Evolutionary conservation across 1,140 invertebrate genomes (phyloP), one percentile per base, ranked within the genome.

Genomic region (Laupala kohalensis): DNA sequence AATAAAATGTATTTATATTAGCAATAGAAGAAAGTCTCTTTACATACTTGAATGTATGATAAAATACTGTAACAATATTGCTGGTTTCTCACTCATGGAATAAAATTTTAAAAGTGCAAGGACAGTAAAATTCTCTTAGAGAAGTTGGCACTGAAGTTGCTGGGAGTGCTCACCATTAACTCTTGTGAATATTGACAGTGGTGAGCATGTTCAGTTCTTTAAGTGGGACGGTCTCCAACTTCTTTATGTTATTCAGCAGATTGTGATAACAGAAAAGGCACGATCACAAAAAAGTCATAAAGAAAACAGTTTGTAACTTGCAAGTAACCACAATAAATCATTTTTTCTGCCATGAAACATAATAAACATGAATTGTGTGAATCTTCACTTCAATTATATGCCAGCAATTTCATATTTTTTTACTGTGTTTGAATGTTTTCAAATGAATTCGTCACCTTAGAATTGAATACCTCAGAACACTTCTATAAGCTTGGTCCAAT

Each of bases 1-100:
- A 29, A 27, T 37, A 68, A 68, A 30, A 68, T 68, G 13, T 68
- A 68, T 68, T 68, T 68, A 68, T 23, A 68, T 68, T 30, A 37
- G 9, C 67, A 68, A 29, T 27, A 23, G 27, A 68, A 27, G 28
- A 29, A 68, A 68, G 27, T 23, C 27, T 68, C 67, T 68, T 68
- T 68, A 53, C 67, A 68, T 28, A 68, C 27, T 27, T 37, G 27
- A 27, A 29, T 29, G 29, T 30, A 23, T 68, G 67, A 68, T 27
- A 68, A 68, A 68, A 68, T 37, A 37, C 67, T 68, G 28, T 68
- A 37, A 68, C 28, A 37, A 37, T 37, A 37, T 68, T 29, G 37
- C 37, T 53, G 37, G 29, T 27, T 6, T 68, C 15, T 68, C 27
- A 68, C n/a, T 68, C 67, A 37, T 68, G 28, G 29, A 68, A 68